Conservation (phyloP, 2,888 invertebrate species). For the Drosophila atripex region DNA sequence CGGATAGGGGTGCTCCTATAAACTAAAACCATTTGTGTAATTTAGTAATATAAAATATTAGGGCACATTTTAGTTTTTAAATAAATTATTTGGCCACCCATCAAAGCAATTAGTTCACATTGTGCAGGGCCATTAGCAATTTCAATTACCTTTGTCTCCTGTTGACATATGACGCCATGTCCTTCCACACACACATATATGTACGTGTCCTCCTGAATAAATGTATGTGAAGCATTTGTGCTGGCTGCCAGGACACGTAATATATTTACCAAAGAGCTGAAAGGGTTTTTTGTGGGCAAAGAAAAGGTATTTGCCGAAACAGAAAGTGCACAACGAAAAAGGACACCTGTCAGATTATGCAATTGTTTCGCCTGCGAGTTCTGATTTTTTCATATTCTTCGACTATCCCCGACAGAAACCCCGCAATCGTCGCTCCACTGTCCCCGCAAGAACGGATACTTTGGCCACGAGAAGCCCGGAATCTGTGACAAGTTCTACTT, state of each 20-base stretch:
- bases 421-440: slow-evolving; percentile 91
- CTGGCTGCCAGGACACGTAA: slow-evolving; percentile 14
- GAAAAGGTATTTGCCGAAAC: not conserved
- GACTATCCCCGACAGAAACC: slow-evolving; percentile 85
- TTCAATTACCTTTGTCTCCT: slow-evolving; percentile 53
- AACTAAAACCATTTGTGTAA: not conserved
- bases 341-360: slow-evolving; percentile 4
- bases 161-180: slow-evolving; percentile 32
- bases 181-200: not conserved
- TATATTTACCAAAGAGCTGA: slow-evolving; percentile 14
- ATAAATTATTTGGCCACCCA: slow-evolving; percentile 41
- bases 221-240: slow-evolving; percentile 20
- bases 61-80: slow-evolving; percentile 30
- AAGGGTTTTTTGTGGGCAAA: slow-evolving; percentile 9
- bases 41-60: slow-evolving; percentile 25
- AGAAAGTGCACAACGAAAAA: not conserved
- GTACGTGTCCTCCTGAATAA: slow-evolving; percentile 11
- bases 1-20: not conserved
- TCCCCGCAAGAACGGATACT: slow-evolving; percentile 93
- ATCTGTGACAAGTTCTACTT: slow-evolving; percentile 94
- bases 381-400: slow-evolving; percentile 8
- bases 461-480: slow-evolving; percentile 90
- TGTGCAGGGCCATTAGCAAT: slow-evolving; percentile 42
- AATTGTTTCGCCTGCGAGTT: slow-evolving; percentile 6
- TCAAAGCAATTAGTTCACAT: slow-evolving; percentile 50